These are phyloP conservation scores for Eulacestoma nigropectus DNA, from an alignment of 2,113 vertebrate genomes.

Conservation along the genomic window DNA sequence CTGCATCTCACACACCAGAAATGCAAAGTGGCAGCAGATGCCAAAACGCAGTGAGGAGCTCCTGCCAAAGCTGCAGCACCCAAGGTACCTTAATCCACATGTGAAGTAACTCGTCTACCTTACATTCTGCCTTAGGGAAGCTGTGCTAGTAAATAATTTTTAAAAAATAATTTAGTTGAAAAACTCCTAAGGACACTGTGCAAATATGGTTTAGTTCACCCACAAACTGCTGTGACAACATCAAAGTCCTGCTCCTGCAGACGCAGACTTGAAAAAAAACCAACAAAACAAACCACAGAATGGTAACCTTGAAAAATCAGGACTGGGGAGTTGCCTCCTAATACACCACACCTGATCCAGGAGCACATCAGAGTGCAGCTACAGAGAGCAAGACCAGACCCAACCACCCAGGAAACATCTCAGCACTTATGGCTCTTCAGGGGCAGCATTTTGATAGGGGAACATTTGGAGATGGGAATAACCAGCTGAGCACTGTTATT, in stretches of 20 bases:
- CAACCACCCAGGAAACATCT: rapidly evolving
- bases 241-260: neutral
- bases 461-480: neutral
- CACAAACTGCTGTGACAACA: neutral
- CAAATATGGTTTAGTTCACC: neutral
- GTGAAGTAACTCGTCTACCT: rapidly evolving
- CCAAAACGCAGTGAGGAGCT: rapidly evolving
- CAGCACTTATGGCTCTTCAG: neutral
- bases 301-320: neutral
- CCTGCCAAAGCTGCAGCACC: neutral
- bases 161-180: rapidly evolving
- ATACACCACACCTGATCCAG: neutral
- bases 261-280: no score
- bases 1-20: neutral
- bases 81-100: neutral
- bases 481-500: neutral
- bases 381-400: neutral
- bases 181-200: rapidly evolving
- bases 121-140: neutral
- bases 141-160: neutral
- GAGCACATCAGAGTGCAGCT: neutral
- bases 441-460: neutral
- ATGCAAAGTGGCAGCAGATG: neutral
- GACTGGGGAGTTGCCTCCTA: neutral
- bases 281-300: neutral